phyloP scores from a whole-genome alignment of 2,797 vertebrate genomes.

The Anabas testudineus region DNA sequence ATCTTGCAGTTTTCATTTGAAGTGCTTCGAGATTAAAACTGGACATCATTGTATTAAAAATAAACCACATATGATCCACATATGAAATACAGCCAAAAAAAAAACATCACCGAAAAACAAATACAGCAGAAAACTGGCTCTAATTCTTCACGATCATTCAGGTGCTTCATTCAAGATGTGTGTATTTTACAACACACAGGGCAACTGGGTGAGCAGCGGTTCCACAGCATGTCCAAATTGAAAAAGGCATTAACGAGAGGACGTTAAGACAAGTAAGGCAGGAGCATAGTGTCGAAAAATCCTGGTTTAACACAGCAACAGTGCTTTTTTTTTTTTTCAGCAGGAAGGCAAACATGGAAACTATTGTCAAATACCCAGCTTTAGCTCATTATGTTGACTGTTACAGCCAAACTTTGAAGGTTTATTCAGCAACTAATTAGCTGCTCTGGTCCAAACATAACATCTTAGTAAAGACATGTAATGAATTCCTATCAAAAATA shows the following conservation, averaged over 20 bases:
- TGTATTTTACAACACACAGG: slow-evolving; percentile 1
- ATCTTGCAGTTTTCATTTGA: not conserved
- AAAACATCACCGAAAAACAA: slow-evolving; percentile 6
- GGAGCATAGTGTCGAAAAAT: slow-evolving; percentile 6
- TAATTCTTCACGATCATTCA: slow-evolving; percentile 1
- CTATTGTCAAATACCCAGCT: not conserved
- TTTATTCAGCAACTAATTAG: too few relatives aligned
- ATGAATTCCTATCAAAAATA: not conserved
- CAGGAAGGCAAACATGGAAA: slow-evolving; percentile 15
- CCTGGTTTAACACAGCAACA: not conserved
- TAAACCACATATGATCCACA: not conserved
- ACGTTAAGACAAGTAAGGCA: slow-evolving; percentile 28
- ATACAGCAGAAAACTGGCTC: slow-evolving; percentile 24
- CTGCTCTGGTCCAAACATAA: too few relatives aligned
- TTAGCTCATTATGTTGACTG: not conserved
- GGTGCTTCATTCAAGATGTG: slow-evolving; percentile 6
- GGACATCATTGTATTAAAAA: not conserved
- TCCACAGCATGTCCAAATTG: slow-evolving; percentile 18
- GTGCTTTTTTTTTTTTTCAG: slow-evolving; percentile 3
- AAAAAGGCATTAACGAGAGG: slow-evolving; percentile 21
- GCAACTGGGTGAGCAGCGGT: slow-evolving; percentile 10
- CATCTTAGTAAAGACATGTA: not conserved
- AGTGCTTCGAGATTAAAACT: slow-evolving; percentile 24
- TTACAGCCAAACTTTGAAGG: too few relatives aligned
- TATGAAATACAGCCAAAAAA: slow-evolving; percentile 14